phyloP scores from a whole-genome alignment of 2,113 vertebrate species.

The Neoarius graeffei region DNA sequence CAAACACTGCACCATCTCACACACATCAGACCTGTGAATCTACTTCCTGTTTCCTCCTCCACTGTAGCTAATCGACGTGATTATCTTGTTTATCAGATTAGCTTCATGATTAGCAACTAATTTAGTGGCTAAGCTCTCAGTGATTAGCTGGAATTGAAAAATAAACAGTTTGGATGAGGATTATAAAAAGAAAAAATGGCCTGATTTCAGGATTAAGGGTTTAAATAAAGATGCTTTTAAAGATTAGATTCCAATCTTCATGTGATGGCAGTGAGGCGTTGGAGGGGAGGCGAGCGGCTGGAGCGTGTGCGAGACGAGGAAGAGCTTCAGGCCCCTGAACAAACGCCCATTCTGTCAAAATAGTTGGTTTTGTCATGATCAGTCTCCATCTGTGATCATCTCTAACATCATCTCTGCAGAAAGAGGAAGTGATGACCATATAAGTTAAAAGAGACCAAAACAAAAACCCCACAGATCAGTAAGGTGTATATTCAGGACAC shows the following conservation, averaged over 20 bases:
- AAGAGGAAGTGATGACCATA: not conserved
- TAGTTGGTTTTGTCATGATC: too few species aligned
- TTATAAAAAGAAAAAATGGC: not conserved
- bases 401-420: not conserved
- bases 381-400: too few species aligned
- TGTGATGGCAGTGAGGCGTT: too few species aligned
- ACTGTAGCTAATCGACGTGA: slow-evolving; percentile 4
- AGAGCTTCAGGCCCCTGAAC: too few species aligned
- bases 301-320: not conserved
- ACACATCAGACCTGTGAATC: not conserved
- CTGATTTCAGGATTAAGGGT: not conserved
- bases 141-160: slow-evolving; percentile 18
- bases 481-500: not conserved
- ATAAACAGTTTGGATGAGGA: slow-evolving; percentile 6
- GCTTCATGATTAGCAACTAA: slow-evolving; percentile 15
- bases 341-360: too few species aligned
- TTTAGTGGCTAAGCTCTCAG: not conserved
- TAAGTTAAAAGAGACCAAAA: not conserved
- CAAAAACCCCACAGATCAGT: not conserved
- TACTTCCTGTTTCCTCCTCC: not conserved
- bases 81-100: slow-evolving; percentile 8
- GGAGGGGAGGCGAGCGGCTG: too few species aligned
- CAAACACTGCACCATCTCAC: not conserved
- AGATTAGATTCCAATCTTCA: too few species aligned
- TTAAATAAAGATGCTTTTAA: not conserved